Percentiles rank a stretch among this genome's conserved stretches.
Conservation (phyloP, 2,113 vertebrate genomes). For the Atlantisia rogersi region DNA sequence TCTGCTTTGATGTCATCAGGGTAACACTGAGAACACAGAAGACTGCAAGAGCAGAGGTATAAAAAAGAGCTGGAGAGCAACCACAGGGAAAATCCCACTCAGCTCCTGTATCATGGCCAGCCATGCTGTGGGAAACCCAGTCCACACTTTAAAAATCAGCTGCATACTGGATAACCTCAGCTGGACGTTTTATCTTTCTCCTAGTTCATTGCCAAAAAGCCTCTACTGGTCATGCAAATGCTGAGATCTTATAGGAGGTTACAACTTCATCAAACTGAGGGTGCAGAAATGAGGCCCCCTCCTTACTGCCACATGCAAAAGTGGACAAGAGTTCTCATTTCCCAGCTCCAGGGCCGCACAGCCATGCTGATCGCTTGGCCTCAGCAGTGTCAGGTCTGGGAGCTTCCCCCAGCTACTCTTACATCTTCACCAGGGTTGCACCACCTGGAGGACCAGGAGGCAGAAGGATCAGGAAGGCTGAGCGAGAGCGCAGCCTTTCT, state of each 20-base stretch:
- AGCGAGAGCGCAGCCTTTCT: not conserved
- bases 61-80: not conserved
- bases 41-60: not conserved
- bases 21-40: not conserved
- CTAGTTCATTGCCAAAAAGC: not conserved
- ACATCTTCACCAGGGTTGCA: not conserved
- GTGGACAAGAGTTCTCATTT: not conserved
- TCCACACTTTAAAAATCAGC: not conserved
- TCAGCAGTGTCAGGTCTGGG: not conserved
- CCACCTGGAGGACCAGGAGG: not conserved
- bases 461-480: not conserved
- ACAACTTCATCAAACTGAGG: not conserved
- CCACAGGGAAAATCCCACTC: not conserved
- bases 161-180: not conserved
- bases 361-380: not conserved
- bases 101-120: not conserved
- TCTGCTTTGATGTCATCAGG: not conserved
- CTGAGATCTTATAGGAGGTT: not conserved
- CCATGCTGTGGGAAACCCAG: not conserved
- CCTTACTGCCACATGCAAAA: not conserved
- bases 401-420: rapidly evolving
- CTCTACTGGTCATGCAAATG: not conserved
- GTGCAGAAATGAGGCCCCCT: not conserved
- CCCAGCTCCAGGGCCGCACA: rapidly evolving
- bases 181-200: not conserved